Evolutionary conservation across 2,797 vertebrate genomes (phyloP), one percentile per base, ranked within the genome.

Genomic region (Siniperca undulata): DNA sequence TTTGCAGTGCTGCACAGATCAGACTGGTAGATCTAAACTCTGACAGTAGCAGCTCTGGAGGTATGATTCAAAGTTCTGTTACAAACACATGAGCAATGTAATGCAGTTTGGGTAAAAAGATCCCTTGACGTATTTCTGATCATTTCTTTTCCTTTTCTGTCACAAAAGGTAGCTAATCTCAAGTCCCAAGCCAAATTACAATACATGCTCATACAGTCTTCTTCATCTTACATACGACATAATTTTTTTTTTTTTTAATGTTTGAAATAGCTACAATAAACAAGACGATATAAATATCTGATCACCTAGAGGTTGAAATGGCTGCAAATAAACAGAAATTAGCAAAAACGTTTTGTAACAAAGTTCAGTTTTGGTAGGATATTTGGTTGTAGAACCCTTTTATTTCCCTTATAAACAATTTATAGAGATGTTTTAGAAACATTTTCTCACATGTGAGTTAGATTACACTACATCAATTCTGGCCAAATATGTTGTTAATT

Each of bases 1-100:
- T n/a, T 14, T 2, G 27, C 55, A 34, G 13, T 2, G 36, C 80
- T 85, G 68, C 70, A 73, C 14, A 59, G 59, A 13, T 81, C n/a
- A 64, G 38, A 65, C 22, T 61, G 11, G 4, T 22, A 22, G 34
- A 65, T 65, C 53, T 53, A 17, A 66, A 67, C 67, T 68, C 16
- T 46, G 30, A 64, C 58, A 62, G 14, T 14, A 4, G 34, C 55
- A 73, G 8, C 19, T 50, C 66, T 64, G 50, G 10, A 42, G 10
- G 40, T 60, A 16, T 24, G 38, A 40, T 67, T 77, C 14, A 12
- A 55, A 78, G 7, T 22, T 60, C 13, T n/a, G 5, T 62, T 52
- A 19, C 19, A 74, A 27, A 52, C 1, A 22, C n/a, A n/a, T 11
- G 10, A 36, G 13, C 8, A 19, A 11, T 42, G 4, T 8, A 48